A percentile compares a stretch with the other conserved stretches of the same genome.
Evolutionary conservation across 1,140 invertebrate species (phyloP).

Genomic region (Zophobas atratus): DNA sequence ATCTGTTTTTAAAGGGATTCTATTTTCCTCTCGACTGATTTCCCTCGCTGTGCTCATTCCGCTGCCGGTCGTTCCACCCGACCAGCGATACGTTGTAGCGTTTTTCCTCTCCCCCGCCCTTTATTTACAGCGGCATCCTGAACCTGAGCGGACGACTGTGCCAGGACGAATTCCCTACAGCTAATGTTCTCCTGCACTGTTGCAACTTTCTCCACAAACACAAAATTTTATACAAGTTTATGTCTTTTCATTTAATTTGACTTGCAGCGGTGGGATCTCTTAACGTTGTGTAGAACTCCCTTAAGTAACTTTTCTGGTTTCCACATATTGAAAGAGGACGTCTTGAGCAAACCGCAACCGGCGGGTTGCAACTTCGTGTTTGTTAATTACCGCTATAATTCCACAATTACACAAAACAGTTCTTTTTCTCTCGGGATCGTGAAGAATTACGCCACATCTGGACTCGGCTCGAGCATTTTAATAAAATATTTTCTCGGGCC

Average conservation of each 20-base stretch:
- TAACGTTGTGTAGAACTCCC: too few species aligned
- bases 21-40: constrained; percentile 64
- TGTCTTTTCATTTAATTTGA: too few species aligned
- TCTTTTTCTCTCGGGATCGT: neutral
- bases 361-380: too few species aligned
- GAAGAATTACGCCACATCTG: constrained; percentile 22
- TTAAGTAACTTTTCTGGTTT: too few species aligned
- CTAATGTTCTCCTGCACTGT: too few species aligned
- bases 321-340: too few species aligned
- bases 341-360: too few species aligned
- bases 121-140: constrained; percentile 34
- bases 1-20: constrained; percentile 66
- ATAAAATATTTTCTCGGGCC: constrained; percentile 39
- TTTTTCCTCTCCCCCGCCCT: constrained; percentile 23
- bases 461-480: constrained; percentile 10
- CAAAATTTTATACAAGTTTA: too few species aligned
- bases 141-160: neutral
- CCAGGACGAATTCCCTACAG: constrained; percentile 5
- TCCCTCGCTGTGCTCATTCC: constrained; percentile 55
- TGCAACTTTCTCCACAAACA: too few species aligned
- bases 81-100: constrained; percentile 42
- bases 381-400: neutral
- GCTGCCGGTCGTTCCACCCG: constrained; percentile 38
- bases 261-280: too few species aligned
- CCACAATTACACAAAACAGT: constrained; percentile 12